Evolutionary conservation across 2,888 invertebrate species (phyloP).

Genomic region (Trilocha varians): DNA sequence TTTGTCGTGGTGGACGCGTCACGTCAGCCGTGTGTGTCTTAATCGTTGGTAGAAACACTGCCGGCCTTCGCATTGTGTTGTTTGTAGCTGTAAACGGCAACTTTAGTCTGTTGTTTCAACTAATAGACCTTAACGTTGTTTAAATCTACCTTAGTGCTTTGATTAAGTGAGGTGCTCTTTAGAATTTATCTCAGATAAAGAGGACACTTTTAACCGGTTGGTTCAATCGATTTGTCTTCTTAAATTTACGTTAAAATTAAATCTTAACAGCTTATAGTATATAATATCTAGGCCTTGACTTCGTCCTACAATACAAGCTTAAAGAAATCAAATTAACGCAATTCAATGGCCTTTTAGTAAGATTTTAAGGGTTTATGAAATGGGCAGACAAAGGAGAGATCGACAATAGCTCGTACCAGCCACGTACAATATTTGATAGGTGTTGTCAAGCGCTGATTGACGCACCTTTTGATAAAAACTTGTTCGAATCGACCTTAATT

Average conservation of each 20-base stretch:
- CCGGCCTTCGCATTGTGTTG: slow-evolving; percentile 52
- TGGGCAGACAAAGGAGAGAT: slow-evolving; percentile 23
- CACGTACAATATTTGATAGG: slow-evolving; percentile 30
- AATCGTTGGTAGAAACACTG: slow-evolving; percentile 58
- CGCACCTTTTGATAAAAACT: slow-evolving; percentile 49
- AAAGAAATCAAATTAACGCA: not conserved
- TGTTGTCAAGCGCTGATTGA: slow-evolving; percentile 52
- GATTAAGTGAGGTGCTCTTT: no score
- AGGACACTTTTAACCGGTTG: no score
- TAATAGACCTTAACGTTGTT: no score
- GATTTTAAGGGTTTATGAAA: slow-evolving; percentile 23
- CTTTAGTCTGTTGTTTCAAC: no score
- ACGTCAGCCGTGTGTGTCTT: slow-evolving; percentile 59
- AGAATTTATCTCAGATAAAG: no score
- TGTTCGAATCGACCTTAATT: slow-evolving; percentile 50
- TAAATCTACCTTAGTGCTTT: no score
- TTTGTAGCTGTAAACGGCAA: slow-evolving; percentile 52
- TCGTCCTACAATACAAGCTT: not conserved
- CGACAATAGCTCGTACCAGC: slow-evolving; percentile 9
- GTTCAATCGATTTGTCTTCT: no score
- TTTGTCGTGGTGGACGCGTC: slow-evolving; percentile 56
- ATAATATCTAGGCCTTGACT: slow-evolving; percentile 21
- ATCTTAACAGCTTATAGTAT: no score
- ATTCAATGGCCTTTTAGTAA: not conserved
- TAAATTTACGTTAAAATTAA: no score